phyloP scores from a whole-genome alignment of 2,113 vertebrate genomes.

The Epinephelus moara region DNA sequence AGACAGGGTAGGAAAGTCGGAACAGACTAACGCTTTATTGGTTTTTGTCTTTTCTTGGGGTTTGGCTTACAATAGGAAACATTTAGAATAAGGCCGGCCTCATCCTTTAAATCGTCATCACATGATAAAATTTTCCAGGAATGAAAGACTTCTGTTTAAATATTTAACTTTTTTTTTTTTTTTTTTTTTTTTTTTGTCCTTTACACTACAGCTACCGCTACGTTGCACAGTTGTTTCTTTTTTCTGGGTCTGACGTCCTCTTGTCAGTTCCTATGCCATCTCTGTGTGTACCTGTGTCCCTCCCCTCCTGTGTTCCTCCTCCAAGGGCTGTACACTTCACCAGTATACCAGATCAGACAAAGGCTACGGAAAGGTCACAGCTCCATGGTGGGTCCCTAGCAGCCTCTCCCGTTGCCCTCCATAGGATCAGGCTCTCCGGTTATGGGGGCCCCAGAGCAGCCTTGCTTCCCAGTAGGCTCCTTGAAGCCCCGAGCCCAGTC shows the following conservation, averaged over 20 bases:
- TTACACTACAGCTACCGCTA: background rate
- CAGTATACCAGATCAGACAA: conserved; percentile 46
- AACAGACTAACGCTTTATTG: background rate
- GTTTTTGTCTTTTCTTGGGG: background rate
- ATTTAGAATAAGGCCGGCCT: background rate
- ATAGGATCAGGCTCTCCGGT: conserved; percentile 35
- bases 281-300: background rate
- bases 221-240: background rate
- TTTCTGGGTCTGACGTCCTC: conserved; percentile 1
- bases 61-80: background rate
- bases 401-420: conserved; percentile 53
- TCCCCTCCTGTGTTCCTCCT: conserved; percentile 28
- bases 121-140: background rate
- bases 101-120: background rate
- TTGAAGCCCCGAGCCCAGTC: conserved; percentile 57
- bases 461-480: conserved; percentile 37
- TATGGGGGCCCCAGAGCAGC: conserved; percentile 32
- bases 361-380: conserved; percentile 73
- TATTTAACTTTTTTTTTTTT: background rate
- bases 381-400: conserved; percentile 58
- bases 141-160: background rate
- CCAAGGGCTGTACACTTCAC: conserved; percentile 20
- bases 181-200: background rate
- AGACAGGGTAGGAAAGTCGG: background rate
- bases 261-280: conserved; percentile 18